Conservation (phyloP, 2,113 vertebrate genomes). For the Pelobates fuscus region DNA sequence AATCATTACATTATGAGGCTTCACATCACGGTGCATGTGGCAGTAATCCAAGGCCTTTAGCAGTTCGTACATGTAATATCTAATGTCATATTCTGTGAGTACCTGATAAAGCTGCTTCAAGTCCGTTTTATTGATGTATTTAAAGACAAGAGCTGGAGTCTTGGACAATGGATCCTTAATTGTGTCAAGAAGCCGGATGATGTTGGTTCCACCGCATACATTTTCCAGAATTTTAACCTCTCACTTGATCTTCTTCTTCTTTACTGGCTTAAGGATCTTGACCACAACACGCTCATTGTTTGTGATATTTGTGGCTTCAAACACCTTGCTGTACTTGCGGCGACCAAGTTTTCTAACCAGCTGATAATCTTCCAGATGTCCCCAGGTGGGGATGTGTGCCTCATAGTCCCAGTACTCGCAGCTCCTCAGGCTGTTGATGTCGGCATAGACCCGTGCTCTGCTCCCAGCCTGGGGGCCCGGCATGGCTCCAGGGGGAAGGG, state of each 20-base stretch:
- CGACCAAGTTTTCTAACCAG: slow-evolving; percentile 93
- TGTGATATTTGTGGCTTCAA: slow-evolving; percentile 97
- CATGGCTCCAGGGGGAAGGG: slow-evolving; percentile 78
- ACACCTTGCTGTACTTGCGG: slow-evolving; percentile 98
- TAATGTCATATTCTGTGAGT: slow-evolving; percentile 97
- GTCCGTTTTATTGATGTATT: slow-evolving; percentile 99
- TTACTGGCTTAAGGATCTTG: slow-evolving; percentile 98
- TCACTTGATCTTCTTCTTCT: slow-evolving; percentile 99
- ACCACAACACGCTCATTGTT: slow-evolving; percentile 97
- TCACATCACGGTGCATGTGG: slow-evolving; percentile 98
- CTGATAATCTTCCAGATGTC: slow-evolving; percentile 98
- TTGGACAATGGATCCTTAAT: slow-evolving; percentile 98
- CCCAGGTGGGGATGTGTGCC: slow-evolving; percentile 91
- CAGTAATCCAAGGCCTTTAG: slow-evolving; percentile 99
- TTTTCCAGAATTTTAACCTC: slow-evolving; percentile 99
- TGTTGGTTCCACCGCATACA: slow-evolving; percentile 95
- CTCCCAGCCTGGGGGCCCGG: slow-evolving; percentile 91
- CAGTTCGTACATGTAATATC: slow-evolving; percentile 98
- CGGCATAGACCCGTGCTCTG: slow-evolving; percentile 94
- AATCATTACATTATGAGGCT: slow-evolving; percentile 99
- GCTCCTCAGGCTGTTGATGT: slow-evolving; percentile 95
- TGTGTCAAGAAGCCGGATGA: slow-evolving; percentile 95
- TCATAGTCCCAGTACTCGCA: slow-evolving; percentile 98
- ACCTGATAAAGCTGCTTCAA: slow-evolving; percentile 99
- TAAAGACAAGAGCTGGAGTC: slow-evolving; percentile 97